Base-by-base conservation (phyloP, 2,888 invertebrate genomes). In the Zygaena filipendulae region DNA sequence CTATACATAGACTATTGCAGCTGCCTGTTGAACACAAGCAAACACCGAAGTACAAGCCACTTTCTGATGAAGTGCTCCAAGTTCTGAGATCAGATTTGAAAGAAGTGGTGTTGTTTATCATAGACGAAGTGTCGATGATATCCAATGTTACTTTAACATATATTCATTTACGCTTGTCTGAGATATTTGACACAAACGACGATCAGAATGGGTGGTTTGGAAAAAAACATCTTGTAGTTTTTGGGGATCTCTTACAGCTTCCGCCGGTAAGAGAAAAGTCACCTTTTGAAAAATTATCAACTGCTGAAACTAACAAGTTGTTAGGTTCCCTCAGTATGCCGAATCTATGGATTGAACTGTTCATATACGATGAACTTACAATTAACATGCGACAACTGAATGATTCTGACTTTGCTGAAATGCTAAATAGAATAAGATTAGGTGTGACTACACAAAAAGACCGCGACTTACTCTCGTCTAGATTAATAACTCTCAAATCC, bases 201-300 rank as follows among this genome's bases (percentile, higher is more conserved):
- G 26, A 21, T 5, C 33, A 41, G 13, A 35, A 52, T 37, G 49
- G 51, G 5, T 54, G 50, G 51, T 57, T 54, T 34, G 52, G 50
- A 11, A 39, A 36, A 28, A 47, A 36, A 33, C 41, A 52, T 29
- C 34, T 54, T 21, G 6, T 54, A 11, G 24, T 54, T 4, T 42
- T 57, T 25, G 51, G 53, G 11, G 55, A 59, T 39, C 43, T 56
- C n/a, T 34, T 56, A 12, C 53, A 57, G 34, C 39, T 54, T 5
- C 52, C 52, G 5, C 52, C 52, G 3, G 49, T 49, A 12, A 40
- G 37, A 23, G 44, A 49, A 36, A 29, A 42, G 14, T 47, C 51
- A 4, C 35, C 46, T 7, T 56, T 43, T 30, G 33, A 42, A 22
- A 35, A 42, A 35, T 30, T 57, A 21, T 32, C 40, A 3, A 30